These are phyloP conservation scores for Pedetes capensis DNA, from an alignment of 2,113 vertebrate species.

Conservation along the genomic window DNA sequence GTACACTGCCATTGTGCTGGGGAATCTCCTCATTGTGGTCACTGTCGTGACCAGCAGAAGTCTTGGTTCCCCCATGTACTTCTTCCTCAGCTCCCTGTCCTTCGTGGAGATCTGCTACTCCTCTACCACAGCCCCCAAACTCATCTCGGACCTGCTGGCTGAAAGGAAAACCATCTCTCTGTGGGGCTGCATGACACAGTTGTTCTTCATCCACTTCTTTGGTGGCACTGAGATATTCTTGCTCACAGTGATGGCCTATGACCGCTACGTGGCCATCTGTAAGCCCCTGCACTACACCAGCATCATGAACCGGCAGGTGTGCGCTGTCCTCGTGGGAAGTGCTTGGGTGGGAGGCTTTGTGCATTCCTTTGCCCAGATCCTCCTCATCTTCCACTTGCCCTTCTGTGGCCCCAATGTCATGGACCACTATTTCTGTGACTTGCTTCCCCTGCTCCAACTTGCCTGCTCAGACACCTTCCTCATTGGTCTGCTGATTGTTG, in stretches of 20 bases:
- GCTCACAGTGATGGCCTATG: slow-evolving; percentile 69
- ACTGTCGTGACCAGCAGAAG: slow-evolving; percentile 5
- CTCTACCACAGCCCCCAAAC: slow-evolving; percentile 57
- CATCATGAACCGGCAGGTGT: slow-evolving; percentile 47
- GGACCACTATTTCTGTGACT: slow-evolving; percentile 78
- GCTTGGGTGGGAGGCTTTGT: slow-evolving; percentile 58
- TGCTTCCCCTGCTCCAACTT: slow-evolving; percentile 70
- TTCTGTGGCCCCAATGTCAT: slow-evolving; percentile 76
- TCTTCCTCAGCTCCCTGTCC: slow-evolving; percentile 68
- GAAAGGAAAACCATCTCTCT: slow-evolving; percentile 54
- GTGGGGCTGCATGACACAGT: slow-evolving; percentile 56
- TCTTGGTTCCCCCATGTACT: slow-evolving; percentile 71
- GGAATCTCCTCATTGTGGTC: slow-evolving; percentile 56
- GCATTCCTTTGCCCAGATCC: slow-evolving; percentile 57
- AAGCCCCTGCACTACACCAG: slow-evolving; percentile 58
- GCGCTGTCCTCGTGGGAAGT: background rate
- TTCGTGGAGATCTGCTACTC: slow-evolving; percentile 69
- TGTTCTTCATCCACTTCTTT: slow-evolving; percentile 64
- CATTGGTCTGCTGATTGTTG: slow-evolving; percentile 46
- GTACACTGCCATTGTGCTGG: slow-evolving; percentile 49
- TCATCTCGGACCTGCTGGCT: slow-evolving; percentile 58
- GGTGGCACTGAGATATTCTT: slow-evolving; percentile 53
- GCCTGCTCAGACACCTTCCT: slow-evolving; percentile 65
- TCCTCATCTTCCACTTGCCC: slow-evolving; percentile 47
- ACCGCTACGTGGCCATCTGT: slow-evolving; percentile 38